Conservation (phyloP, 2,888 invertebrate genomes). For the Troilus luridus region DNA sequence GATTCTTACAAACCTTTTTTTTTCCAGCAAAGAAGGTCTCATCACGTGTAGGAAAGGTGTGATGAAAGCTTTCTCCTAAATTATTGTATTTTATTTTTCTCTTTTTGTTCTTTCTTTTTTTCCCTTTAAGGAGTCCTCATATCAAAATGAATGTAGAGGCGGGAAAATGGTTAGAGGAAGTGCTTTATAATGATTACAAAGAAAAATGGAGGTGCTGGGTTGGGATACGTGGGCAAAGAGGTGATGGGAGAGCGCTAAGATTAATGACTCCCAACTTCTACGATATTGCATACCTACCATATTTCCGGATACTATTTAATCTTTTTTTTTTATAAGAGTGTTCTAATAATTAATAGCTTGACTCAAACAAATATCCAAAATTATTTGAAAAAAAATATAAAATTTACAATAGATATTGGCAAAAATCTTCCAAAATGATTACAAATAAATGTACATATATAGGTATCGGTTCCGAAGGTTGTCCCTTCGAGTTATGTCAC, state of each 20-base stretch:
- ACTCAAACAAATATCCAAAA: no score
- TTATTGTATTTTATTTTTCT: not conserved
- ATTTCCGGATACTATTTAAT: not conserved
- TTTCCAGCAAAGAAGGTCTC: no score
- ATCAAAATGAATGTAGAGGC: constrained; percentile 1
- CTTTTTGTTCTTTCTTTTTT: no score
- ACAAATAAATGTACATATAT: no score
- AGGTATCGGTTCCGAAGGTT: no score
- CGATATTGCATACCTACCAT: not conserved
- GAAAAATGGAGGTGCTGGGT: not conserved
- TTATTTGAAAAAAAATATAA: no score
- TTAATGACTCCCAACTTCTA: not conserved
- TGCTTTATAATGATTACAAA: constrained; percentile 26
- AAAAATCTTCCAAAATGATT: no score
- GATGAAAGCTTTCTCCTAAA: not conserved
- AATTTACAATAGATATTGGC: no score
- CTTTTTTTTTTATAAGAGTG: not conserved
- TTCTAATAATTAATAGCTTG: no score
- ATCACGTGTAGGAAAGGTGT: no score
- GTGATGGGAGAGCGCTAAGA: not conserved
- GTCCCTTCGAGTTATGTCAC: no score
- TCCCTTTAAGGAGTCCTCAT: not conserved
- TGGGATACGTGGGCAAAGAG: not conserved
- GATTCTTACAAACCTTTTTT: no score
- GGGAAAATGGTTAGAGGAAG: not conserved